phyloP scores from a whole-genome alignment of 2,797 vertebrate genomes.

The Denticeps clupeoides region DNA sequence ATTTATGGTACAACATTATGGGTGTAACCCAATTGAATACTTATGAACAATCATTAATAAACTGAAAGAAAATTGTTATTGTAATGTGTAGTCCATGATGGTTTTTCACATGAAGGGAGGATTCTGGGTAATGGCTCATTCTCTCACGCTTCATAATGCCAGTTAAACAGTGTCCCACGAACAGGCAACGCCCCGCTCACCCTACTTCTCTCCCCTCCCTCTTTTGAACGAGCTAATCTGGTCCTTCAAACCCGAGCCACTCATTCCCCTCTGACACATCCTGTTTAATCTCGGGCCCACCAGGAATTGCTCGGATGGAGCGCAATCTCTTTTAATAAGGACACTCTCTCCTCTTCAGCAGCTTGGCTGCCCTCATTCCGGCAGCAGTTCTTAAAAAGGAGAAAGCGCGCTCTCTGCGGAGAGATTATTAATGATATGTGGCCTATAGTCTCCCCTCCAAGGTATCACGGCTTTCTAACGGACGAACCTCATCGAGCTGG shows the following conservation, averaged over 20 bases:
- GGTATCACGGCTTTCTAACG: conserved; percentile 17
- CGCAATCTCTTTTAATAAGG: conserved; percentile 60
- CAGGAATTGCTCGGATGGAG: conserved; percentile 57
- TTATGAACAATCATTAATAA: not conserved
- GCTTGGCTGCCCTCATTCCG: conserved; percentile 32
- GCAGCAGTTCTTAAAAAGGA: conserved; percentile 39
- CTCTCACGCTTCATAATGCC: conserved; percentile 3
- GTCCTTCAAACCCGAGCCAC: conserved; percentile 40
- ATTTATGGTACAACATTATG: no score
- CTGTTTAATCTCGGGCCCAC: conserved; percentile 63
- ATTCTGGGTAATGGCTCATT: not conserved
- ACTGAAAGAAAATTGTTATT: not conserved
- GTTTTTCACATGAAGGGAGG: not conserved
- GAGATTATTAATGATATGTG: conserved; percentile 57
- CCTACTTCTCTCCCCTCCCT: not conserved
- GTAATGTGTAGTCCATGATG: no score
- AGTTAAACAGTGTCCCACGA: conserved; percentile 21
- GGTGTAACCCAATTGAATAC: no score
- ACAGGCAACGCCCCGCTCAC: conserved; percentile 19
- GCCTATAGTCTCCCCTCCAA: conserved; percentile 40
- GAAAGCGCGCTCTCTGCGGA: conserved; percentile 46
- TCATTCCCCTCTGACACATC: conserved; percentile 54
- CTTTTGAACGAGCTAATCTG: conserved; percentile 50
- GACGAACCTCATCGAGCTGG: conserved; percentile 27
- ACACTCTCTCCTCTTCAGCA: conserved; percentile 48